Base-by-base conservation (phyloP, 2,888 invertebrate genomes). In the Drosophila nigricruria region DNA sequence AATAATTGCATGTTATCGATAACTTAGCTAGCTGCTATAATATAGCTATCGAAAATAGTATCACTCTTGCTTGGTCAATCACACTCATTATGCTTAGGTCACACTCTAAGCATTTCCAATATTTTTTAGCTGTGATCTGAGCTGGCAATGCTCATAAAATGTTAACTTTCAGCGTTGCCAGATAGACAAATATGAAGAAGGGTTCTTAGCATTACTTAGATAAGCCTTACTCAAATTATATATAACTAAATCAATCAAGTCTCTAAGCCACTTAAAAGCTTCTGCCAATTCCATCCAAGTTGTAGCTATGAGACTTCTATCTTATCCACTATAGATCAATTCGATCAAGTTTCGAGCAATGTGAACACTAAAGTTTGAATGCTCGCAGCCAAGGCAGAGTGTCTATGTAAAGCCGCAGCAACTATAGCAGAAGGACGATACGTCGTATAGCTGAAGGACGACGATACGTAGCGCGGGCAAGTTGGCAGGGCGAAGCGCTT, bases 351-450 rank as follows among this genome's bases (percentile, higher is more conserved):
- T 8, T 1, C 1, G 5, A 16, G 23, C 43, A 43, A 23, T 8
- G 23, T 43, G 23, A 23, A 0, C n/a, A 1, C 0, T 30, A 23
- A 36, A 49, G 54, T n/a, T 34, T 12, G 2, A 5, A 12, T 27
- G 49, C 56, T 56, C 49, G 10, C 38, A 10, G 34, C 27, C 1
- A 2, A 6, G 12, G 36, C 10, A 25, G 47, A 8, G 53, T 56
- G 70, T 61, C 49, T 61, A 62, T 61, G 38, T 25, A 50, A 62
- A 73, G 56, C 63, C 63, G 32, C 66, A 69, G 69, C 32, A 62
- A 65, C 77, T 77, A 56, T 45, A 38, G 30, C 27, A 43, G 53
- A 38, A 57, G 49, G 49, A 49, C 49, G 30, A 45, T 42, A 60
- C 63, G 66, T 40, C 63, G 72, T 42, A 27, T n/a, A 5, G 27